A percentile compares a stretch with the other conserved stretches of the same genome.
Evolutionary conservation across 2,888 invertebrate species (phyloP).

Genomic region (Yponomeuta plumbellus): DNA sequence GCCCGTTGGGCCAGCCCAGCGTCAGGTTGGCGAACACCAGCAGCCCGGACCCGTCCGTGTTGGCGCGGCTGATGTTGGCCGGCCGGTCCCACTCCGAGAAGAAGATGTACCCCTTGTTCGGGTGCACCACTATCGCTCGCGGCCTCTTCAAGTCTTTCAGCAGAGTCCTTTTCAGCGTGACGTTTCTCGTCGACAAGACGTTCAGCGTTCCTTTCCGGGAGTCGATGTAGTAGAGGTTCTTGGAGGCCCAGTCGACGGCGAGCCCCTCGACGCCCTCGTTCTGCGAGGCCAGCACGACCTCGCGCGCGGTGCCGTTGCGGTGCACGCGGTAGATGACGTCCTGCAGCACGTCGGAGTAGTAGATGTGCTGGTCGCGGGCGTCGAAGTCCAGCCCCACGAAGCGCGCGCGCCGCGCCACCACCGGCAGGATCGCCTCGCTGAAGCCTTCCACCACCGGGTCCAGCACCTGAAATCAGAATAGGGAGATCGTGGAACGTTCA

Average conservation of each 20-base stretch:
- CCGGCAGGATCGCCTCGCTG: slow-evolving; percentile 96
- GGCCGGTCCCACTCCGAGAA: slow-evolving; percentile 98
- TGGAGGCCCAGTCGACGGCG: slow-evolving; percentile 96
- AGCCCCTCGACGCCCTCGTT: slow-evolving; percentile 98
- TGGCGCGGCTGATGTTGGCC: slow-evolving; percentile 95
- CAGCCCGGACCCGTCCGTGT: slow-evolving; percentile 91
- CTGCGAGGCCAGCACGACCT: slow-evolving; percentile 95
- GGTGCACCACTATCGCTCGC: slow-evolving; percentile 97
- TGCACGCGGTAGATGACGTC: slow-evolving; percentile 93
- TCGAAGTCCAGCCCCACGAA: slow-evolving; percentile 98
- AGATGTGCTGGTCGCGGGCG: slow-evolving; percentile 91
- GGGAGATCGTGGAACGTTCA: too few relatives aligned
- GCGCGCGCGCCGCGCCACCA: slow-evolving; percentile 92
- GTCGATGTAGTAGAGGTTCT: slow-evolving; percentile 96
- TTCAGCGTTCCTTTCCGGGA: slow-evolving; percentile 95
- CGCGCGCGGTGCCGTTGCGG: slow-evolving; percentile 85
- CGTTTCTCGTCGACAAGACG: slow-evolving; percentile 91
- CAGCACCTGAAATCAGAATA: slow-evolving; percentile 55
- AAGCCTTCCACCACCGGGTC: slow-evolving; percentile 93
- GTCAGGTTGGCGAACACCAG: slow-evolving; percentile 93
- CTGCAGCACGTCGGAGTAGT: slow-evolving; percentile 97
- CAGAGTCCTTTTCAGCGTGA: slow-evolving; percentile 88
- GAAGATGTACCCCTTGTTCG: slow-evolving; percentile 94
- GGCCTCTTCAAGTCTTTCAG: slow-evolving; percentile 93
- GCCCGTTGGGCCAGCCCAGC: slow-evolving; percentile 97